Conservation (phyloP, 2,888 invertebrate species). For the Nesidiocoris tenuis region DNA sequence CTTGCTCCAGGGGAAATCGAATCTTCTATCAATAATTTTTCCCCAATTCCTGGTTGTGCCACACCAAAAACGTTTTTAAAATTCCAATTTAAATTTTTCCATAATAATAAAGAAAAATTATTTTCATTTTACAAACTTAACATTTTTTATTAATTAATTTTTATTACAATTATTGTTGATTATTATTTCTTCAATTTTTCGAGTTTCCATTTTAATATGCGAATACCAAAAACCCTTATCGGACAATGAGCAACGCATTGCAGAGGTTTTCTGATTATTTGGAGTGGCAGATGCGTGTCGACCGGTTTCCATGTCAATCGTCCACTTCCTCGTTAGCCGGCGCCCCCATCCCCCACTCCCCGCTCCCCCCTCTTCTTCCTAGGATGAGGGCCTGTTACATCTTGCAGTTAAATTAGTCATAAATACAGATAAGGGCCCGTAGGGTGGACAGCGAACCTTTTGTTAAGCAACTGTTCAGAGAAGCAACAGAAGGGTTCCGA, state of each 20-base stretch:
- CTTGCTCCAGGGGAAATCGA: too few species aligned
- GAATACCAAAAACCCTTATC: too few species aligned
- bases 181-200: background rate
- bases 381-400: background rate
- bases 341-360: background rate
- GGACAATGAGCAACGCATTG: too few species aligned
- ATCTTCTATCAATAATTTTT: too few species aligned
- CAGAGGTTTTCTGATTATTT: background rate
- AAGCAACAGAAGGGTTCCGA: background rate
- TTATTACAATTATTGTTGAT: too few species aligned
- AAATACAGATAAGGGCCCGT: background rate
- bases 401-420: background rate
- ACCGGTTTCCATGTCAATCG: background rate
- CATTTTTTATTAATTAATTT: too few species aligned
- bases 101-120: too few species aligned
- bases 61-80: too few species aligned
- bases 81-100: too few species aligned
- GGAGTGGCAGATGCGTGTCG: background rate
- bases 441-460: background rate
- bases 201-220: background rate
- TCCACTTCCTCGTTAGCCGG: background rate
- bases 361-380: background rate
- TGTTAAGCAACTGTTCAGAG: background rate
- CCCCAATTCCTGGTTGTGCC: too few species aligned
- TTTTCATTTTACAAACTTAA: too few species aligned